phyloP scores from a whole-genome alignment of 1,140 invertebrate species.

The Drosophila ogumai region DNA sequence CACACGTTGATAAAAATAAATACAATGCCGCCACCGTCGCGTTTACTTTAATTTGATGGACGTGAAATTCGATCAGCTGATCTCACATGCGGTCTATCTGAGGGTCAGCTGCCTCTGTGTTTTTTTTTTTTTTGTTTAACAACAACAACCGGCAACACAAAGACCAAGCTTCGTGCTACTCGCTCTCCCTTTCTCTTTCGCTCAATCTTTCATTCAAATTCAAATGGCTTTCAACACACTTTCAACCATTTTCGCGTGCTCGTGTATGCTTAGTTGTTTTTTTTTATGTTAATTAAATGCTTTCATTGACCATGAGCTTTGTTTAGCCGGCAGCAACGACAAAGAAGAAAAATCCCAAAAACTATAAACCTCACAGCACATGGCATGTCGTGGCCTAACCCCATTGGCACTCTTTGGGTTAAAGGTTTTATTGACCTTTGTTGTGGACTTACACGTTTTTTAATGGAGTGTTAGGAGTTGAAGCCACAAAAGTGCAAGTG shows the following conservation, averaged over 20 bases:
- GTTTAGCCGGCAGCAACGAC: conserved; percentile 21
- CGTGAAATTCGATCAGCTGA: conserved; percentile 80
- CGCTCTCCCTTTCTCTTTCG: conserved; percentile 13
- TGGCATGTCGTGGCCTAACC: conserved; percentile 51
- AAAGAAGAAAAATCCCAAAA: conserved; percentile 15
- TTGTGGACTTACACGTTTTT: conserved; percentile 32
- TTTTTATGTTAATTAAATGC: conserved; percentile 79
- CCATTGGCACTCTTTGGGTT: conserved; percentile 46
- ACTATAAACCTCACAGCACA: conserved; percentile 19
- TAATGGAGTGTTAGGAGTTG: conserved; percentile 28
- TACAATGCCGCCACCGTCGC: conserved; percentile 37
- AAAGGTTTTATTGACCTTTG: conserved; percentile 76
- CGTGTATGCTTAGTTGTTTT: conserved; percentile 33
- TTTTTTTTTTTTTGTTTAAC: conserved; percentile 11
- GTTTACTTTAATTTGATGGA: conserved; percentile 56
- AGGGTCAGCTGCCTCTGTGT: conserved; percentile 54
- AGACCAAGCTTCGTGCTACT: conserved; percentile 15
- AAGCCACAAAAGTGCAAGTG: conserved; percentile 28
- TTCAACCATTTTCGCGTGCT: conserved; percentile 59
- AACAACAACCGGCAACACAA: conserved; percentile 52
- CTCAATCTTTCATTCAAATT: conserved; percentile 55
- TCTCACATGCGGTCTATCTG: conserved; percentile 49
- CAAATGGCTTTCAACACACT: conserved; percentile 56
- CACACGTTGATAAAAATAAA: conserved; percentile 58
- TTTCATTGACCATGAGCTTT: conserved; percentile 79